Conservation (phyloP, 2,113 vertebrate species). For the Bubo scandiacus region DNA sequence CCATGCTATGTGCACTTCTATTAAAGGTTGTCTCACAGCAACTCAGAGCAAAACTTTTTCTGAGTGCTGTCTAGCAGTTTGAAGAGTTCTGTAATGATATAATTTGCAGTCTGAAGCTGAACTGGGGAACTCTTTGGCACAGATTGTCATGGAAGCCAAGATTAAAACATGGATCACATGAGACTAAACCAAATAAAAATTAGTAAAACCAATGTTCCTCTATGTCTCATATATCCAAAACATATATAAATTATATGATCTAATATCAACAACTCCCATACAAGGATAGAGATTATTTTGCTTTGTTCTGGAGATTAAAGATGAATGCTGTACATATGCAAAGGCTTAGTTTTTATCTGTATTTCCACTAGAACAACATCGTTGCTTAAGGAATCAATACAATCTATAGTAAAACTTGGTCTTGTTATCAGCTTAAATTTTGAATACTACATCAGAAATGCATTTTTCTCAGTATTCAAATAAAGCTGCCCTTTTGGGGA, state of each 20-base stretch:
- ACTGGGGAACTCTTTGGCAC: background rate
- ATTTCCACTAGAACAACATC: background rate
- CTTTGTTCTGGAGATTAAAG: background rate
- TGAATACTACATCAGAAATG: background rate
- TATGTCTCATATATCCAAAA: background rate
- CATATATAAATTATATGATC: background rate
- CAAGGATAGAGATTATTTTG: background rate
- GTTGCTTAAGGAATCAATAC: background rate
- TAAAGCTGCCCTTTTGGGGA: background rate
- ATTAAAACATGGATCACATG: background rate
- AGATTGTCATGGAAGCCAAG: background rate
- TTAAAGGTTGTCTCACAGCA: background rate
- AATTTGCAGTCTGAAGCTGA: background rate
- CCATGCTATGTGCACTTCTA: background rate
- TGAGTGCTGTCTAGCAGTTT: background rate
- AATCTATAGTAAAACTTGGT: background rate
- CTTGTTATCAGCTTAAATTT: background rate
- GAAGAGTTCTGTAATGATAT: background rate
- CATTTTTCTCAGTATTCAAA: background rate
- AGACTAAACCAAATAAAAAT: background rate
- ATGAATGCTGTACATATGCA: background rate
- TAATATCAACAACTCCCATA: background rate
- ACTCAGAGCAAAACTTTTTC: background rate
- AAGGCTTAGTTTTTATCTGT: background rate
- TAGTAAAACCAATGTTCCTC: background rate